phyloP scores from a whole-genome alignment of 1,140 invertebrate species.

The Temnothorax curvispinosus region DNA sequence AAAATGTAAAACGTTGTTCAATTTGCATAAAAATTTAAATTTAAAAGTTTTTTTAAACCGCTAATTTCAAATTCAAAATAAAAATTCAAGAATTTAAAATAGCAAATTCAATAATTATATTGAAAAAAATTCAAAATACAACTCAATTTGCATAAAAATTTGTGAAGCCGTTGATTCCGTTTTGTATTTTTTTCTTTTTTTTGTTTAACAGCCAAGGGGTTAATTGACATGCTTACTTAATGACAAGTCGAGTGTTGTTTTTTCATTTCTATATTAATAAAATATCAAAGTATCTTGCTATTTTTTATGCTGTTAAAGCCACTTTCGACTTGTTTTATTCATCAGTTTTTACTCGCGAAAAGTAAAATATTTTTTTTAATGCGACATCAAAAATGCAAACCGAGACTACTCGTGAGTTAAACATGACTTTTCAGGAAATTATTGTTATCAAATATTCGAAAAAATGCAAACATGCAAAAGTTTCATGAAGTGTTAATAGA shows the following conservation, averaged over 20 bases:
- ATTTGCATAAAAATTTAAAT: too few relatives aligned
- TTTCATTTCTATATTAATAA: not conserved
- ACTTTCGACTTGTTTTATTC: not conserved
- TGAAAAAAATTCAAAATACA: too few relatives aligned
- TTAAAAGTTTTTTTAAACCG: too few relatives aligned
- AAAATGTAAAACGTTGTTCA: too few relatives aligned
- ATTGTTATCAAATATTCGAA: not conserved
- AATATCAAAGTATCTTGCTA: not conserved
- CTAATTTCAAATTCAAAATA: too few relatives aligned
- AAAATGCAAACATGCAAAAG: not conserved
- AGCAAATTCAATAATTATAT: too few relatives aligned
- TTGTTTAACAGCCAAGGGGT: not conserved
- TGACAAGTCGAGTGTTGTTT: not conserved
- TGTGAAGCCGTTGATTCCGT: too few relatives aligned
- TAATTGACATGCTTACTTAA: not conserved
- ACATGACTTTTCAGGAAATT: not conserved
- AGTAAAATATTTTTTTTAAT: conserved; percentile 20
- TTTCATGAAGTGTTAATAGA: not conserved
- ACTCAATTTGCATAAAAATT: too few relatives aligned
- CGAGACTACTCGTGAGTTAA: not conserved
- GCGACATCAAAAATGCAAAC: not conserved
- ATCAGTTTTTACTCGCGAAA: not conserved
- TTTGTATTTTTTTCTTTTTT: too few relatives aligned
- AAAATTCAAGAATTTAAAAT: too few relatives aligned
- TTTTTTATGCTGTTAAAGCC: not conserved